Evolutionary conservation across 2,888 invertebrate species (phyloP).

Genomic region (Stramonita haemastoma): DNA sequence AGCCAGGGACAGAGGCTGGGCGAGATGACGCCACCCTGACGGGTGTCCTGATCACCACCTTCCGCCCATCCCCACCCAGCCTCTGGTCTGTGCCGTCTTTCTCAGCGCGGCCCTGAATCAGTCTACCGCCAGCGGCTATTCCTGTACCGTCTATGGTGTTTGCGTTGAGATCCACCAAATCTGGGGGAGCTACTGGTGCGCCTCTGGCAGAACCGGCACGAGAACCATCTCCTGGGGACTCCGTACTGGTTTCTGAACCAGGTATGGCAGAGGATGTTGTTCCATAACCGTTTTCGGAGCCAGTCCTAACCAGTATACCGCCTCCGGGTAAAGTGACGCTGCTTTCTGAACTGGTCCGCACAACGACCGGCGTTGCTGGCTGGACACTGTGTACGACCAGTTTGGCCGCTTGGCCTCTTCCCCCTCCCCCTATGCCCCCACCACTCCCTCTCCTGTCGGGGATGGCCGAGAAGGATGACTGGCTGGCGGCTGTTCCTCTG

Average conservation of each 20-base stretch:
- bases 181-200: not conserved
- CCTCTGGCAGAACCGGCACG: not conserved
- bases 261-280: not conserved
- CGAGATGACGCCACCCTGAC: not conserved
- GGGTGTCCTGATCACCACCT: not conserved
- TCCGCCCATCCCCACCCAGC: not conserved
- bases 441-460: not conserved
- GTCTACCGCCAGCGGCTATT: not conserved
- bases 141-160: not conserved
- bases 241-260: not conserved
- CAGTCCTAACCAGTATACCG: not conserved
- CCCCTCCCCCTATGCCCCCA: not conserved
- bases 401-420: not conserved
- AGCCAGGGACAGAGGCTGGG: constrained; percentile 3
- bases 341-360: not conserved
- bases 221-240: not conserved
- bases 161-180: not conserved
- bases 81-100: not conserved
- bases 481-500: not conserved
- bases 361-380: constrained; percentile 18
- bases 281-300: not conserved
- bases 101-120: not conserved
- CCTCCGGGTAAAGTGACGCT: constrained; percentile 1
- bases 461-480: not conserved
- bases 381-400: not conserved